Percentiles rank a stretch among this genome's conserved stretches.
Conservation (phyloP, 2,888 invertebrate species). For the Vanessa cardui region DNA sequence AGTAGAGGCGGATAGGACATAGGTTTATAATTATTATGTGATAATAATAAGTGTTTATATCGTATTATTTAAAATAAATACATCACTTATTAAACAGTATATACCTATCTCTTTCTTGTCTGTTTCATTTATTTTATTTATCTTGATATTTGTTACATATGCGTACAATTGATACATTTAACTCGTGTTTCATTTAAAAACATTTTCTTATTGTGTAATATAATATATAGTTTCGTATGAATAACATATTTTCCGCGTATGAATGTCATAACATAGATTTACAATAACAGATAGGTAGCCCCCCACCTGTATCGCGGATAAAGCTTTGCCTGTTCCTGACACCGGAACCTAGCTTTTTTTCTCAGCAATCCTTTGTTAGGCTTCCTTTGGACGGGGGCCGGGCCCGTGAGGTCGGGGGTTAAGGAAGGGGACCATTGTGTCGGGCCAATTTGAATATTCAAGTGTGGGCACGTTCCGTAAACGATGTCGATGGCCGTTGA, state of each 20-base stretch:
- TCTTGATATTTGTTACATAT: no score
- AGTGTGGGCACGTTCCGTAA: conserved; percentile 65
- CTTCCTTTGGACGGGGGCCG: conserved; percentile 55
- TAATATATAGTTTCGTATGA: no score
- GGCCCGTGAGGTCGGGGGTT: conserved; percentile 42
- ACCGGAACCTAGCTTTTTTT: conserved; percentile 75
- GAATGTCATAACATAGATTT: conserved; percentile 33
- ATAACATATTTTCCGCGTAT: neutral
- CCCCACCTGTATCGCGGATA: conserved; percentile 31
- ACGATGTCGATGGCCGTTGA: conserved; percentile 58
- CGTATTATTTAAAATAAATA: no score
- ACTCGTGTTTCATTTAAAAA: no score
- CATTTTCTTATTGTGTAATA: no score
- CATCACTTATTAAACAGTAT: no score
- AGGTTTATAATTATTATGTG: no score
- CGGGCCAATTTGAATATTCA: conserved; percentile 74
- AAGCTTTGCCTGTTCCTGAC: conserved; percentile 65
- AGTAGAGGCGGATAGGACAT: no score
- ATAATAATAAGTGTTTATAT: no score
- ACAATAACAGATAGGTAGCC: conserved; percentile 37
- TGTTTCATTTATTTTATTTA: no score
- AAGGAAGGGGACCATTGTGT: conserved; percentile 54
- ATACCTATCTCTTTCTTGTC: no score
- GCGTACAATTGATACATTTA: no score
- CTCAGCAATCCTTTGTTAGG: conserved; percentile 67